Base-by-base conservation (phyloP, 1,140 invertebrate genomes). In the Pseudoatta argentina region DNA sequence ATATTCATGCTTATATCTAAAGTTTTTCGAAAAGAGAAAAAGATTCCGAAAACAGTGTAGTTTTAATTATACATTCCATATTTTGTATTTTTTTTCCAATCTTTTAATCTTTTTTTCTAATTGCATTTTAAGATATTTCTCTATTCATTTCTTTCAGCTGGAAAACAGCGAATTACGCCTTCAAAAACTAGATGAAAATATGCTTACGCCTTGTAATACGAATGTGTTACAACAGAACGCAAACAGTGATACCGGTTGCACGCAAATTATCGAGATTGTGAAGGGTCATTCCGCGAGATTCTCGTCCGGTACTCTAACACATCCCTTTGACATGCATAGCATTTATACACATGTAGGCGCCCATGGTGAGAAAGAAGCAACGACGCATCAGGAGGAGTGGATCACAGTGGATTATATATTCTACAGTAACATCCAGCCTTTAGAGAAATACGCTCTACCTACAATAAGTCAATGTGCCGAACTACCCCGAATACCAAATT, bases 371-470 rank as follows among this genome's bases (percentile, higher is more conserved):
- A 86, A 79, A 7, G 96, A 97, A 89, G 97, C 96, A 0, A 97
- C 97, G 2, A 98, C 98, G 0, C 96, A 96, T 94, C 98, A 98
- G 91, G 94, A 97, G 61, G 86, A 94, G n/a, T 98, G 98, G 98
- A 94, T 97, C 10, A 97, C 97, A 0, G 98, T 98, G 0, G 98
- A 98, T 95, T 98, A 98, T 91, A 97, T 98, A 86, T 97, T 98
- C 92, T 97, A 97, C 88, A 97, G 96, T 95, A 96, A 95, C 44
- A 85, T 94, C 67, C 96, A 96, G 89, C 94, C 97, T 8, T 27
- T 97, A 27, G 96, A 96, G 44, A 95, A 96, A 10, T 97, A 97
- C 59, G 94, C 93, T 24, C 94, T 98, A 64, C 96, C 97, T 16
- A 96, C 96, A 1, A 92, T 93, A 0, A 82, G 92, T 0, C 96